phyloP scores from a whole-genome alignment of 2,113 vertebrate genomes.

The Hepsetus odoe region DNA sequence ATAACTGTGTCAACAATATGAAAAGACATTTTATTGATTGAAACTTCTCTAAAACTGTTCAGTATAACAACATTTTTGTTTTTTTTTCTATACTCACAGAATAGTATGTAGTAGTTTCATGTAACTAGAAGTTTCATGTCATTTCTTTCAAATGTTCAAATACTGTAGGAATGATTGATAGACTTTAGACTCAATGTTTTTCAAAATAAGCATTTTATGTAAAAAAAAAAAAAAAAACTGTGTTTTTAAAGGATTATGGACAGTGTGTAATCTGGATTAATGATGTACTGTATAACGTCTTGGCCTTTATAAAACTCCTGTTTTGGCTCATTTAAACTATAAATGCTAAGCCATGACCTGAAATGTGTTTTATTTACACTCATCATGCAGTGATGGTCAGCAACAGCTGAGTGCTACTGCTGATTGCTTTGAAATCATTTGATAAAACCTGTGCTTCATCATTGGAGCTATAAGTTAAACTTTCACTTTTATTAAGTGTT shows the following conservation, averaged over 20 bases:
- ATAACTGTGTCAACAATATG: neutral
- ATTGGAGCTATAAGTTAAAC: neutral
- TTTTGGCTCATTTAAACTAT: constrained; percentile 66
- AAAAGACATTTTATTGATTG: too few relatives aligned
- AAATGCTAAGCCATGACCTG: constrained; percentile 51
- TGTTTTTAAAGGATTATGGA: constrained; percentile 66
- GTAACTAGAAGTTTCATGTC: neutral
- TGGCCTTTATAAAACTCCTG: constrained; percentile 65
- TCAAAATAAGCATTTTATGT: constrained; percentile 32
- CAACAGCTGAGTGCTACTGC: too few relatives aligned
- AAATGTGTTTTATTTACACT: neutral
- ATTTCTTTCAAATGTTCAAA: neutral
- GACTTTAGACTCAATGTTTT: neutral
- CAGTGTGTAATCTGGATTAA: constrained; percentile 73
- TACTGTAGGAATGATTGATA: neutral
- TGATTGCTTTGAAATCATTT: neutral
- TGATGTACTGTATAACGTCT: constrained; percentile 60
- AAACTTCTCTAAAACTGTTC: too few relatives aligned
- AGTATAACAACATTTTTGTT: too few relatives aligned
- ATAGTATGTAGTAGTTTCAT: neutral
- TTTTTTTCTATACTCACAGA: neutral
- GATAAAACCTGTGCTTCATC: neutral
- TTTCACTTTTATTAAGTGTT: neutral
- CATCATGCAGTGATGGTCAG: neutral
- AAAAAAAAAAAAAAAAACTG: constrained; percentile 53